Conservation (phyloP, 2,888 invertebrate species). For the Tolmerus cingulatus region DNA sequence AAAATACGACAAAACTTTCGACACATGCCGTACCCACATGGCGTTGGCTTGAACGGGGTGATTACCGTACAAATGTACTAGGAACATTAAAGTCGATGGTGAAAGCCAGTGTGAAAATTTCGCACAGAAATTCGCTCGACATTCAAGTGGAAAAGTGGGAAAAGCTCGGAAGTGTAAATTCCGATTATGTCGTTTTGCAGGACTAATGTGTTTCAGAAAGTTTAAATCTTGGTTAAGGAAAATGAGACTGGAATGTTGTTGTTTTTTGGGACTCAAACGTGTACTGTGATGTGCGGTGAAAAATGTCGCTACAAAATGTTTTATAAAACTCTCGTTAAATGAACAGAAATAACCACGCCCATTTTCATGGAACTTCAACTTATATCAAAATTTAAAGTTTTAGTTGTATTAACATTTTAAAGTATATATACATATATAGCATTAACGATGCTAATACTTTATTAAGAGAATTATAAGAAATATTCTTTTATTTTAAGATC, state of each 20-base stretch:
- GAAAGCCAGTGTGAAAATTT: not conserved
- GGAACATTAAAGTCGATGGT: not conserved
- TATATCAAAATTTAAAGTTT: not conserved
- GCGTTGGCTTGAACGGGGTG: not conserved
- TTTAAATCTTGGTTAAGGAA: not conserved
- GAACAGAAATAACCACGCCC: not conserved
- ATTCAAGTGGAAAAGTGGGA: not conserved
- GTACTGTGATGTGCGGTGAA: not conserved
- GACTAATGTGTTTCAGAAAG: not conserved
- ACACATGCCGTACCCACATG: not conserved
- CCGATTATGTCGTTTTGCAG: not conserved
- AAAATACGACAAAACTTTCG: not conserved
- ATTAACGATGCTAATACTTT: no score
- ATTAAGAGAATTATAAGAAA: no score
- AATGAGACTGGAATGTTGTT: not conserved
- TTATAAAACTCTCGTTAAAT: not conserved
- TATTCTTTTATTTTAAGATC: no score
- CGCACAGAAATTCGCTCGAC: not conserved
- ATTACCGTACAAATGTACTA: not conserved
- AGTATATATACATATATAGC: not conserved
- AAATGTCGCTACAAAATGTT: not conserved
- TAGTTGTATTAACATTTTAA: not conserved
- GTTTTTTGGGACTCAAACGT: not conserved
- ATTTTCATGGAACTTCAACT: not conserved
- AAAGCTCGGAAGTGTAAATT: not conserved